Evolutionary conservation across 2,797 vertebrate species (phyloP), one percentile per base, ranked within the genome.

Genomic region (Sebastes wilsoni): DNA sequence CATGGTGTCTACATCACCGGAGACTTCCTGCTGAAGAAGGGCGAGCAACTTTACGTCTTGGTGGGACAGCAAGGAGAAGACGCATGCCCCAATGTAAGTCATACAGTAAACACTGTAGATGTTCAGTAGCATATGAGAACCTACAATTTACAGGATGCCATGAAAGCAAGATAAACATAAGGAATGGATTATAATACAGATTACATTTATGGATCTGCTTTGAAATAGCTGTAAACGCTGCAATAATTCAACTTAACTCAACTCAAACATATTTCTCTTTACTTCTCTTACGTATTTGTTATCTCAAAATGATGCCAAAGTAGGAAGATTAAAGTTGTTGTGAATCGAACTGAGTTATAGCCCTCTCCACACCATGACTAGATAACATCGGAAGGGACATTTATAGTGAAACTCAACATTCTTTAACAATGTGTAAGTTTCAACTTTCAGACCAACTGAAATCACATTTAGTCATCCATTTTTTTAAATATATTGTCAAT

Each of bases 11-110:
- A 94, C 79, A 96, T 99, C 66, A 95, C 96, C 3, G 98, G 96
- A 81, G 97, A 98, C 92, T 99, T 99, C 91, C 94, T 94, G 80
- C 95, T 99, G 52, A 96, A 96, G 89, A 98, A 96, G 87, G 97
- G 96, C 4, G 97, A 98, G 59, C 91, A 93, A 0, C 93, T 99
- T 6, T 95, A 97, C 82, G 96, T 99, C 91, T 94, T 99, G 92
- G 98, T 99, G 42, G 98, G 98, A 85, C 98, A 99, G 74, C 95
- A 97, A 92, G 98, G 98, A 75, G 97, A 99, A 86, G 97, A 99
- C 6, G 97, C 98, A 25, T 99, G 98, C 65, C 97, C 98, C 75
- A 97, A 96, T 30, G 98, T 99, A 93, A 98, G n/a, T 75, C 22
- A 22, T 42, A 1, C 9, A 8, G 38, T 62, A 60, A 72, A 74